Base-by-base conservation (phyloP, 2,888 invertebrate species). In the Rugalucina vietnamica region DNA sequence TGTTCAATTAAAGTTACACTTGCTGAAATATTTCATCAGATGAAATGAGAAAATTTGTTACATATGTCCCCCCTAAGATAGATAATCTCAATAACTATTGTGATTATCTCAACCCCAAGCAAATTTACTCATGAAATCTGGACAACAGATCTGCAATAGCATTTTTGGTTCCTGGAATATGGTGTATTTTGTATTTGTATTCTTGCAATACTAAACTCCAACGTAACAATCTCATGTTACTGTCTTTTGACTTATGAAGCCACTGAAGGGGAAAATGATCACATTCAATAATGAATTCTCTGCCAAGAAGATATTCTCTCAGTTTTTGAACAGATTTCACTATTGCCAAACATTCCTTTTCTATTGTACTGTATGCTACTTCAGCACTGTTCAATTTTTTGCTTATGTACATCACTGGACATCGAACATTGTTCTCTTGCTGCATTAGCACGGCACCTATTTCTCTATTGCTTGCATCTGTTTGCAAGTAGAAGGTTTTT, bases 281-380 rank as follows among this genome's bases (percentile, higher is more conserved):
- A n/a, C 76, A 54, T 54, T 81, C 81, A 36, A 81, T 39, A 37
- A 70, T n/a, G 57, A 85, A 81, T 50, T 73, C 76, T 29, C 29
- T 69, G 37, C 79, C 81, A 2, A 71, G 36, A 21, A 85, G 37
- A 65, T 79, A 82, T 5, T 49, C 14, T 34, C 69, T 27, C 2
- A 76, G 43, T 18, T 21, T 39, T 34, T 69, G n/a, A 18, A 14
- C 14, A 32, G 69, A n/a, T 39, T 34, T 70, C 71, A 79, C 29
- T 78, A 71, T 57, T 0, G 69, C 69, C 14, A 69, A n/a, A n/a
- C 69, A 69, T 3, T 69, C 69, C n/a, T 69, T 69, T n/a, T 69
- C 69, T 34, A 69, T 29, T n/a, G 32, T 69, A 1, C 34, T 34
- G 36, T 69, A 69, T 1, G 21, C 32, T 36, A 29, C 29, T 36